These are phyloP conservation scores for Ochlodes sylvanus DNA, from an alignment of 2,888 invertebrate genomes.

Conservation along the genomic window DNA sequence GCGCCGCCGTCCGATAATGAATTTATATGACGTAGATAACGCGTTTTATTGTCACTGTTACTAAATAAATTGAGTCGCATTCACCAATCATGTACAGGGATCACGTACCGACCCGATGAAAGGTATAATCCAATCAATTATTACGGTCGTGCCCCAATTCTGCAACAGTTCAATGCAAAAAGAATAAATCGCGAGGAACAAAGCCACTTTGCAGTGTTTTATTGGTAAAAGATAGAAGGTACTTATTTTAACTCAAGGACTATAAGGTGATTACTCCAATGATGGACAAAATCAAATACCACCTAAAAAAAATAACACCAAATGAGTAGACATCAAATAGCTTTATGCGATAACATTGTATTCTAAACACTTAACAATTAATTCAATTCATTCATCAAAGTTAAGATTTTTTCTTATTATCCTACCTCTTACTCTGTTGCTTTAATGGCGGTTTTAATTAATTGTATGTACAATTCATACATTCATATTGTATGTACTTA, in stretches of 20 bases:
- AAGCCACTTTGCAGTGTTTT: constrained; percentile 12
- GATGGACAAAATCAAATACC: no score
- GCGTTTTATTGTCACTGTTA: constrained; percentile 68
- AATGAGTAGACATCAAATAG: no score
- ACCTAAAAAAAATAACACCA: no score
- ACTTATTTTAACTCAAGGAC: background rate
- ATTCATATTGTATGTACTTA: no score
- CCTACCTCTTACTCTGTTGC: no score
- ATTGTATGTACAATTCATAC: no score
- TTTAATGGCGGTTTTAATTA: no score
- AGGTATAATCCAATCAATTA: constrained; percentile 80
- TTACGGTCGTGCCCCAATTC: constrained; percentile 67
- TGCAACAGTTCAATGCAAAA: constrained; percentile 59
- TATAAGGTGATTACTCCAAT: no score
- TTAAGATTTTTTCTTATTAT: no score
- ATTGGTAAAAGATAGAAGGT: background rate
- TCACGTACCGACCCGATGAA: constrained; percentile 70
- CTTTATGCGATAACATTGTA: no score
- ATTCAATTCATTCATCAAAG: no score
- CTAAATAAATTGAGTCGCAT: constrained; percentile 65
- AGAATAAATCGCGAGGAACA: constrained; percentile 46
- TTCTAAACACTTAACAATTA: no score
- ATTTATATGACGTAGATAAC: constrained; percentile 63
- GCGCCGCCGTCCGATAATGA: constrained; percentile 24
- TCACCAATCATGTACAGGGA: constrained; percentile 69